phyloP scores from a whole-genome alignment of 2,797 vertebrate genomes.

The Apogon hyalosoma region DNA sequence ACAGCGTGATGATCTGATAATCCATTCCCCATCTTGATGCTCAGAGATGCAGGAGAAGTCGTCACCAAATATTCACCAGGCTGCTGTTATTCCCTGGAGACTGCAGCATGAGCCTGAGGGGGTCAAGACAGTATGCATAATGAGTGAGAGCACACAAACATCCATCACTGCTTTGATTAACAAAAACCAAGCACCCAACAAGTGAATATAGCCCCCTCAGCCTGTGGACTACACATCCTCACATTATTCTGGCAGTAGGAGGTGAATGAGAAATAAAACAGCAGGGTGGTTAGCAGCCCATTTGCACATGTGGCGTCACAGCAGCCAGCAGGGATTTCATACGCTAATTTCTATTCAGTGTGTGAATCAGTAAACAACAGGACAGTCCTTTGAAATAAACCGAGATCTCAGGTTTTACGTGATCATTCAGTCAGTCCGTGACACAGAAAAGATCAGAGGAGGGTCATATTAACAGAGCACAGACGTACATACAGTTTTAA shows the following conservation, averaged over 20 bases:
- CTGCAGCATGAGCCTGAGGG: slow-evolving; percentile 62
- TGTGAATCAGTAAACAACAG: slow-evolving; percentile 27
- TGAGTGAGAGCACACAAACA: slow-evolving; percentile 52
- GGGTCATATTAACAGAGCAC: neutral
- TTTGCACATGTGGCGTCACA: slow-evolving; percentile 74
- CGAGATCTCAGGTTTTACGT: slow-evolving; percentile 12
- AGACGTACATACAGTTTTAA: slow-evolving; percentile 1
- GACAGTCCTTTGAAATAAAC: slow-evolving; percentile 5
- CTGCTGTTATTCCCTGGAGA: slow-evolving; percentile 53
- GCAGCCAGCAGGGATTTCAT: slow-evolving; percentile 56
- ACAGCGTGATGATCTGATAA: slow-evolving; percentile 71
- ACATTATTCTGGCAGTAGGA: slow-evolving; percentile 43
- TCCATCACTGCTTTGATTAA: slow-evolving; percentile 42
- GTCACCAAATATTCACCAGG: slow-evolving; percentile 56
- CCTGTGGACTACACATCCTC: slow-evolving; percentile 37
- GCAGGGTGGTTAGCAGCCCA: slow-evolving; percentile 59
- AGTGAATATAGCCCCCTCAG: slow-evolving; percentile 20
- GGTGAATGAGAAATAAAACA: slow-evolving; percentile 67
- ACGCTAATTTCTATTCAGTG: slow-evolving; percentile 68
- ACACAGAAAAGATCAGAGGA: neutral
- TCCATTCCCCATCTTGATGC: slow-evolving; percentile 78
- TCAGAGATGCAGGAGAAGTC: slow-evolving; percentile 7
- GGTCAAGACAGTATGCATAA: slow-evolving; percentile 65
- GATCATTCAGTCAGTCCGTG: neutral
- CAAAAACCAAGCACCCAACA: slow-evolving; percentile 45